These are phyloP conservation scores for Pandion haliaetus DNA, from an alignment of 2,113 vertebrate genomes.

Conservation along the genomic window DNA sequence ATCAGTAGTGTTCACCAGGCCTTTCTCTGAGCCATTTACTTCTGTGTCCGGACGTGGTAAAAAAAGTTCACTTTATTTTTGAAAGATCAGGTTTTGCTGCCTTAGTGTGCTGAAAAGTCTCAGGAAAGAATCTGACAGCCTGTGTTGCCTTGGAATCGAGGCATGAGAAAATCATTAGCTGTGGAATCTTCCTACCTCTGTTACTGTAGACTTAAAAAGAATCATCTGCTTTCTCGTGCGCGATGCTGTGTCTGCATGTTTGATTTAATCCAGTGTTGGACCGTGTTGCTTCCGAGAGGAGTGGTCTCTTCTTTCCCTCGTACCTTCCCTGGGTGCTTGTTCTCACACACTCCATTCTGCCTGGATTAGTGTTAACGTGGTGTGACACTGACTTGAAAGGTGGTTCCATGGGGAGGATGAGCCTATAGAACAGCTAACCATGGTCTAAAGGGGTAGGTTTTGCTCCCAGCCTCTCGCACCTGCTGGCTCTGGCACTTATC, in stretches of 20 bases:
- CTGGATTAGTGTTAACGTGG: not conserved
- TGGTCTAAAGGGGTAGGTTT: not conserved
- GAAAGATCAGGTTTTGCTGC: not conserved
- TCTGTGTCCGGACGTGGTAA: not conserved
- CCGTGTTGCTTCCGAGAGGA: not conserved
- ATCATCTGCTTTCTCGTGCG: accelerated
- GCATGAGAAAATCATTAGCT: accelerated
- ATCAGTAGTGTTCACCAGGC: not conserved
- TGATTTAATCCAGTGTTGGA: not conserved
- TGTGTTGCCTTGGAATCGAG: not conserved
- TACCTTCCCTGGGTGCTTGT: not conserved
- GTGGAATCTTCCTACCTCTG: not conserved
- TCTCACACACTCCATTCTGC: accelerated
- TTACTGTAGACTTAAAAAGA: not conserved
- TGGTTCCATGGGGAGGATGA: not conserved
- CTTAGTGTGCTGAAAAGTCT: not conserved
- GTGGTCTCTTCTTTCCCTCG: accelerated
- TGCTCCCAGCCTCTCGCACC: not conserved
- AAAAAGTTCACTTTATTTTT: not conserved
- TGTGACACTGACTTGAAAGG: not conserved
- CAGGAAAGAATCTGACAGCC: not conserved
- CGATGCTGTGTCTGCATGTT: not conserved
- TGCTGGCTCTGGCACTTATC: not conserved
- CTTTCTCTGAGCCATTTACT: not conserved
- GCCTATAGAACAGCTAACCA: not conserved